Percentiles rank a stretch among this genome's conserved stretches.
phyloP scores from a whole-genome alignment of 2,113 vertebrate genomes.

The Callipepla californica region DNA sequence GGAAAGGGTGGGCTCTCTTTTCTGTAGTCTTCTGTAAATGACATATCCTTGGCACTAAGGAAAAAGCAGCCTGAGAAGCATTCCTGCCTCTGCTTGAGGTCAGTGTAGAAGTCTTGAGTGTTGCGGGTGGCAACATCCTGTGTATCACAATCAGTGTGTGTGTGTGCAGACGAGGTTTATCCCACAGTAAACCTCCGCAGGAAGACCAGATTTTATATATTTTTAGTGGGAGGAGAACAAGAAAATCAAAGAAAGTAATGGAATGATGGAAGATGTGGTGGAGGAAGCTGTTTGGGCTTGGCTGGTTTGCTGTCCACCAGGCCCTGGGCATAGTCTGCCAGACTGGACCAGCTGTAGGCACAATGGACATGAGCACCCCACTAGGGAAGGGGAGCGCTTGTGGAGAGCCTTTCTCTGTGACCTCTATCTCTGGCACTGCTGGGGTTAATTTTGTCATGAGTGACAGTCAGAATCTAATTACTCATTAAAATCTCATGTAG shows the following conservation, averaged over 20 bases:
- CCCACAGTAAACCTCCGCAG: not conserved
- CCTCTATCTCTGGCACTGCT: not conserved
- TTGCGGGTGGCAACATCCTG: not conserved
- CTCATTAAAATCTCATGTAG: not conserved
- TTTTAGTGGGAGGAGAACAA: conserved; percentile 36
- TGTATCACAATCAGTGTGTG: not conserved
- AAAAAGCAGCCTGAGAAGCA: not conserved
- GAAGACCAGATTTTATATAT: conserved; percentile 9
- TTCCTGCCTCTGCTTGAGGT: not conserved
- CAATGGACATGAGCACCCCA: not conserved
- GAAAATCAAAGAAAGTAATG: not conserved
- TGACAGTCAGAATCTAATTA: not conserved
- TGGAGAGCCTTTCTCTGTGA: not conserved
- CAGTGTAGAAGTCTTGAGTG: not conserved
- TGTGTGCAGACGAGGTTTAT: not conserved
- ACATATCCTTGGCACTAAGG: not conserved
- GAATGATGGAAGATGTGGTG: not conserved
- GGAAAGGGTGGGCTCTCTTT: not conserved
- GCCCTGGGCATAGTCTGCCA: conserved; percentile 44
- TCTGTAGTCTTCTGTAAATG: not conserved
- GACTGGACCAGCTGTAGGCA: not conserved
- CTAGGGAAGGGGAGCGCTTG: rapidly evolving
- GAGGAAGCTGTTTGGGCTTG: conserved; percentile 4
- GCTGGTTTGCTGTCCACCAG: not conserved
- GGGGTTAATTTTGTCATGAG: conserved; percentile 19